Percentiles rank a stretch among this genome's conserved stretches.
These are phyloP conservation scores for Pseudochirops cupreus DNA, from an alignment of 2,797 vertebrate species.

Conservation along the genomic window DNA sequence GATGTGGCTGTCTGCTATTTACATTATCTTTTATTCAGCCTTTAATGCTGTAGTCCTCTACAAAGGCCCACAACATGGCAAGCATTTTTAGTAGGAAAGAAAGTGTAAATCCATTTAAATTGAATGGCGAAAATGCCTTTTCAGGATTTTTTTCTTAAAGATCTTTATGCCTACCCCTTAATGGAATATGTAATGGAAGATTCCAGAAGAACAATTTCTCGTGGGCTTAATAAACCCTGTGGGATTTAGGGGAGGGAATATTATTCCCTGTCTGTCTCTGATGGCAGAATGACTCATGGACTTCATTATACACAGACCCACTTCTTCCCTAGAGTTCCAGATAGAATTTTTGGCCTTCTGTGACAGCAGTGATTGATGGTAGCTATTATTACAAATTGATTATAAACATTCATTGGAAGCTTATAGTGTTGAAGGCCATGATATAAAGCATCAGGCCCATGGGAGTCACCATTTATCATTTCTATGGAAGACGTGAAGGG, in stretches of 20 bases:
- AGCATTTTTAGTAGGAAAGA: neutral
- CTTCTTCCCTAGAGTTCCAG: conserved; percentile 33
- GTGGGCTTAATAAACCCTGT: neutral
- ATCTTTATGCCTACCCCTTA: neutral
- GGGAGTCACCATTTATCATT: neutral
- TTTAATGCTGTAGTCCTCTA: neutral
- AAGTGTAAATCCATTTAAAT: neutral
- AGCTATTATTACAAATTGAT: neutral
- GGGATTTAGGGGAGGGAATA: neutral
- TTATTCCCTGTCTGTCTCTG: neutral
- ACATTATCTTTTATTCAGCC: neutral
- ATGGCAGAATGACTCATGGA: neutral
- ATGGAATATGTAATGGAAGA: neutral
- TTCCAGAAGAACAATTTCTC: neutral
- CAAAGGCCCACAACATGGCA: neutral
- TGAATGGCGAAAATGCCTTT: neutral
- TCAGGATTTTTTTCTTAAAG: neutral
- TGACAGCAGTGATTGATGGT: neutral
- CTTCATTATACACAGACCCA: neutral
- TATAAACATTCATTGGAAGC: neutral
- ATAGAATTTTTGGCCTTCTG: conserved; percentile 22
- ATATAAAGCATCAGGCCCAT: neutral
- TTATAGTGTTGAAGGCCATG: neutral
- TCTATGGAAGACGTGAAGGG: neutral
- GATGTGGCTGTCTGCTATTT: neutral